A percentile compares a stretch with the other conserved stretches of the same genome.
phyloP scores from a whole-genome alignment of 92 coral and sea anemone genomes.

The Epizoanthus illoricatus region DNA sequence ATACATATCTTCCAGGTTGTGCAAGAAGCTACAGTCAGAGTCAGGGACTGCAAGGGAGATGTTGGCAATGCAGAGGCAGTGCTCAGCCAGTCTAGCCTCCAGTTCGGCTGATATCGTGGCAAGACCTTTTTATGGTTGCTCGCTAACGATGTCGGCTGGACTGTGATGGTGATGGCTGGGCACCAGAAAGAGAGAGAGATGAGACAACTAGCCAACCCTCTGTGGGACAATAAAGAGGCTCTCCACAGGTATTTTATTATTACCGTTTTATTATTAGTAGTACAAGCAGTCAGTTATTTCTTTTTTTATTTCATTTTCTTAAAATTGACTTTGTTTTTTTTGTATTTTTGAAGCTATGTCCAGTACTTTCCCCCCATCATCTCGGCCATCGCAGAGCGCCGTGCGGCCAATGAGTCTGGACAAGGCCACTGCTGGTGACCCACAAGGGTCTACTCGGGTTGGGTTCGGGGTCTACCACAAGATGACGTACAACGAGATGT shows the following conservation, averaged over 20 bases:
- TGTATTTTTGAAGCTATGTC: no score
- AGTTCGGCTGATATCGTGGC: conserved; percentile 45
- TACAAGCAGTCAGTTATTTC: no score
- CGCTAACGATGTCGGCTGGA: no score
- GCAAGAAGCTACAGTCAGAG: conserved; percentile 13
- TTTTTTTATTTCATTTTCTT: no score
- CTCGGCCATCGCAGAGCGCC: not conserved
- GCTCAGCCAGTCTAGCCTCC: conserved; percentile 16
- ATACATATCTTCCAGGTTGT: no score
- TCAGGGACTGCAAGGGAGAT: not conserved
- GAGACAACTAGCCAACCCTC: not conserved
- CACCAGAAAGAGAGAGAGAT: conserved; percentile 23
- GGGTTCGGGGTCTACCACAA: not conserved
- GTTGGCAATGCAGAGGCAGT: conserved; percentile 23
- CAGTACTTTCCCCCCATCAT: conserved; percentile 26
- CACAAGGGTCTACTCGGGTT: not conserved
- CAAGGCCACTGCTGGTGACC: not conserved
- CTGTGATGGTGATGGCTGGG: conserved; percentile 53
- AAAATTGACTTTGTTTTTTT: no score
- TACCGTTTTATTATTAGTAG: no score
- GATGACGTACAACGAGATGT: not conserved
- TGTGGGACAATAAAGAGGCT: conserved; percentile 39
- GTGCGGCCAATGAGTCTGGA: not conserved
- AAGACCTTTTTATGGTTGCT: no score
- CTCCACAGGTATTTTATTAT: conserved; percentile 13